phyloP scores from a whole-genome alignment of 2,113 vertebrate genomes.

The Silurus asotus region DNA sequence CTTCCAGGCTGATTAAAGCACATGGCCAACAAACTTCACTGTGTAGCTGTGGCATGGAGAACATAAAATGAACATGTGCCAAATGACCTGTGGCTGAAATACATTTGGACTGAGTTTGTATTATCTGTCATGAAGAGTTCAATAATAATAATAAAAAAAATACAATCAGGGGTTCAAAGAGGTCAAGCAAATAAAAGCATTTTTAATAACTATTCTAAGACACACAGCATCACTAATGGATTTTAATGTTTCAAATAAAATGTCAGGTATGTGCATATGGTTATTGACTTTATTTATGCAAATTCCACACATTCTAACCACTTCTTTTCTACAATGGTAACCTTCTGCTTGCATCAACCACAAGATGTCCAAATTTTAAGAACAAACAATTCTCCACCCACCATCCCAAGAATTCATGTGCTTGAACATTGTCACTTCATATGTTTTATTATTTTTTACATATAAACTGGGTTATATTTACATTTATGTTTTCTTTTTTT shows the following conservation, averaged over 20 bases:
- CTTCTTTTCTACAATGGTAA: not conserved
- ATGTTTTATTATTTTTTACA: not conserved
- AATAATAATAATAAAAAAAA: no score
- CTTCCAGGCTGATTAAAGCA: conserved; percentile 16
- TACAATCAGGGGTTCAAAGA: no score
- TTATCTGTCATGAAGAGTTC: no score
- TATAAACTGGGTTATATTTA: not conserved
- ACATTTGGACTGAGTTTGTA: not conserved
- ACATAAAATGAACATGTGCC: not conserved
- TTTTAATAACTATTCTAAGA: no score
- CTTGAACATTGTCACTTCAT: not conserved
- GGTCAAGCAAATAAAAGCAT: no score
- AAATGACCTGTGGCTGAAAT: not conserved
- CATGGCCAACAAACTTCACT: not conserved
- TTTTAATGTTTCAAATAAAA: no score
- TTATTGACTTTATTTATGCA: not conserved
- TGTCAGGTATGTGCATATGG: not conserved
- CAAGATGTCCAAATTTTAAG: no score
- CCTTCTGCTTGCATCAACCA: no score
- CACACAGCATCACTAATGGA: no score
- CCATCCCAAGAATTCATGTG: not conserved
- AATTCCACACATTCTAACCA: not conserved
- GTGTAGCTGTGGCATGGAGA: not conserved
- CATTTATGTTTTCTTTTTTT: not conserved
- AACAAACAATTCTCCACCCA: no score